These are phyloP conservation scores for Benthosema pterotum DNA, from an alignment of 2,797 vertebrate genomes.

Conservation along the genomic window DNA sequence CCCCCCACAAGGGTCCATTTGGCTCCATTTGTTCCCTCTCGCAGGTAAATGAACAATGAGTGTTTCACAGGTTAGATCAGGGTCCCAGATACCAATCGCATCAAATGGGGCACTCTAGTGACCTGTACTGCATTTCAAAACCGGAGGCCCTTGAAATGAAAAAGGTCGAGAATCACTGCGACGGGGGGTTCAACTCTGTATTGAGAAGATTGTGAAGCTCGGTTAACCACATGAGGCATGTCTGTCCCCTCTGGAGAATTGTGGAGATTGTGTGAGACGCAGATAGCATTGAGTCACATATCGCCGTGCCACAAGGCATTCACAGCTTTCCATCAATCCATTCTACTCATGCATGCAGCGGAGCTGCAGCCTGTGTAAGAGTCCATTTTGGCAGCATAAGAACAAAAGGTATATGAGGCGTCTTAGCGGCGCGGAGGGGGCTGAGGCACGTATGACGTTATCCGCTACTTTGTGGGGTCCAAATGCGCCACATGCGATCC, in stretches of 20 bases:
- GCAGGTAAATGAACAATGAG: no score
- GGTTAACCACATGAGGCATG: constrained; percentile 48
- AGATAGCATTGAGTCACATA: constrained; percentile 55
- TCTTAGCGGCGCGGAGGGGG: constrained; percentile 18
- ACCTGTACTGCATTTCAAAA: no score
- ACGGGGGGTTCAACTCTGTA: neutral
- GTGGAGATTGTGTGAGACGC: constrained; percentile 61
- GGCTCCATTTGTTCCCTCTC: no score
- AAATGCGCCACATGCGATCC: constrained; percentile 8
- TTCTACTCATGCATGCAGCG: constrained; percentile 56
- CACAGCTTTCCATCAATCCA: constrained; percentile 66
- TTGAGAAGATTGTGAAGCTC: constrained; percentile 28
- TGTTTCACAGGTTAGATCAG: no score
- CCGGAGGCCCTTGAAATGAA: no score
- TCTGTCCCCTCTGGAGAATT: constrained; percentile 51
- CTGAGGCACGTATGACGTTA: constrained; percentile 22
- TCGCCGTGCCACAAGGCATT: constrained; percentile 58
- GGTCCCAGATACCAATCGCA: no score
- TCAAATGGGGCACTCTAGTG: no score
- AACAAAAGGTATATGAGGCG: constrained; percentile 35
- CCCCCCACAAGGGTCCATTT: no score
- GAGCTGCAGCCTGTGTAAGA: constrained; percentile 32
- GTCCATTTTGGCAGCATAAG: constrained; percentile 38
- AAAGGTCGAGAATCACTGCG: constrained; percentile 1
- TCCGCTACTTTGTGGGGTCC: constrained; percentile 25